These are phyloP conservation scores for Anas bernieri DNA, from an alignment of 2,797 vertebrate species.

Conservation along the genomic window DNA sequence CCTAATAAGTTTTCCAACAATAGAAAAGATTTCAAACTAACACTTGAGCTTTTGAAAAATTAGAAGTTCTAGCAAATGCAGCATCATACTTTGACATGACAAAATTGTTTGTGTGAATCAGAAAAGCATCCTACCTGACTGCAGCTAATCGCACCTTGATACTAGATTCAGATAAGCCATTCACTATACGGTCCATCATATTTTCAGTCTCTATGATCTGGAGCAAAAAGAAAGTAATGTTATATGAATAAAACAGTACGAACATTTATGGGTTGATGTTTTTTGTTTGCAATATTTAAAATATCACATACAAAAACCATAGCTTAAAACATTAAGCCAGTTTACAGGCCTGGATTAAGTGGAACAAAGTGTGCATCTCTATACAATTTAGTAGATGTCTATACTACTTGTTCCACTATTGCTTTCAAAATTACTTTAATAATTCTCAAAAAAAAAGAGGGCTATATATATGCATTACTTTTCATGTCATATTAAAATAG, in stretches of 20 bases:
- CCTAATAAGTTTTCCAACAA: not conserved
- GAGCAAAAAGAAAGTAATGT: constrained; percentile 54
- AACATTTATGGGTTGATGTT: not conserved
- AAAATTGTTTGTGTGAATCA: not conserved
- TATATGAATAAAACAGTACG: constrained; percentile 56
- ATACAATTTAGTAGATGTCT: not conserved
- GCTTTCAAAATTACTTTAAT: not conserved
- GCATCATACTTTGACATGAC: not conserved
- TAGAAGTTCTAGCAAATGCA: constrained; percentile 16
- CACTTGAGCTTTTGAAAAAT: not conserved
- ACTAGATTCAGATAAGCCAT: constrained; percentile 96
- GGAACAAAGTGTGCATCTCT: not conserved
- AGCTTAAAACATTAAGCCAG: not conserved
- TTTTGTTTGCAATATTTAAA: not conserved
- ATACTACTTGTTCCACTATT: not conserved
- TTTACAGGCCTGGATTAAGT: not conserved
- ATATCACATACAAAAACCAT: not conserved
- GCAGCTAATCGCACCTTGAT: constrained; percentile 98
- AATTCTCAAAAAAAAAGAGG: not conserved
- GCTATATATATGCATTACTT: not conserved
- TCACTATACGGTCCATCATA: constrained; percentile 99
- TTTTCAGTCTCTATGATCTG: constrained; percentile 99
- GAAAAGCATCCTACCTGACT: constrained; percentile 88
- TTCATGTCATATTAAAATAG: not conserved
- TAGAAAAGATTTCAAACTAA: not conserved